Percentiles rank a stretch among this genome's conserved stretches.
phyloP scores from a whole-genome alignment of 2,113 vertebrate genomes.

The Pomatostomus ruficeps region DNA sequence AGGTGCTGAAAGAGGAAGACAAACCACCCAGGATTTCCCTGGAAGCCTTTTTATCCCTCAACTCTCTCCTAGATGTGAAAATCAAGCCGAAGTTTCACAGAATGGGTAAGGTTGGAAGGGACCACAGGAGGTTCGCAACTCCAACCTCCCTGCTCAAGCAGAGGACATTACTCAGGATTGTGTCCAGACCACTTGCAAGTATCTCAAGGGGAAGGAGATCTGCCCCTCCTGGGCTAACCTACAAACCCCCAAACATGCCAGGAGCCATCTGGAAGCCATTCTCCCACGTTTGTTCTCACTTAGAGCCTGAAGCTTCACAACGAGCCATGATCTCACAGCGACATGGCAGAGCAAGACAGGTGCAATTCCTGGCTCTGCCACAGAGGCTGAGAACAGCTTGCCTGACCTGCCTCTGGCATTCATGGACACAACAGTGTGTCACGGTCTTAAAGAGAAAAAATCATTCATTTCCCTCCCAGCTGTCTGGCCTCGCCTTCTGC shows the following conservation, averaged over 20 bases:
- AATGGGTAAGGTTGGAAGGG: not conserved
- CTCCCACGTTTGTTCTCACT: not conserved
- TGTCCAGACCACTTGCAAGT: not conserved
- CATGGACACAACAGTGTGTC: rapidly evolving
- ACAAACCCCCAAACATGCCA: not conserved
- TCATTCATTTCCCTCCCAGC: not conserved
- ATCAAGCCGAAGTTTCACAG: not conserved
- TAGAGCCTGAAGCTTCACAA: not conserved
- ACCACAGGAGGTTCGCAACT: not conserved
- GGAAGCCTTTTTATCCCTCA: rapidly evolving
- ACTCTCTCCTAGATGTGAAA: not conserved
- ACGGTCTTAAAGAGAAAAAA: not conserved
- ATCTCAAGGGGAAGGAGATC: not conserved
- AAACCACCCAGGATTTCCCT: not conserved
- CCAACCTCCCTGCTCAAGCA: not conserved
- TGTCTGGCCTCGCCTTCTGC: not conserved
- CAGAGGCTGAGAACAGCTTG: not conserved
- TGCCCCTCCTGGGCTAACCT: not conserved
- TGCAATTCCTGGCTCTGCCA: not conserved
- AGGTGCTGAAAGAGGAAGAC: not conserved
- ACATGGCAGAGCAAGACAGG: not conserved
- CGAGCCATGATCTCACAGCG: rapidly evolving
- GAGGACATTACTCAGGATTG: not conserved
- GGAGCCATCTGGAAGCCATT: not conserved
- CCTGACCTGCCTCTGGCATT: not conserved